These are phyloP conservation scores for Falco concolor DNA, from an alignment of 2,797 vertebrate genomes.

Conservation along the genomic window DNA sequence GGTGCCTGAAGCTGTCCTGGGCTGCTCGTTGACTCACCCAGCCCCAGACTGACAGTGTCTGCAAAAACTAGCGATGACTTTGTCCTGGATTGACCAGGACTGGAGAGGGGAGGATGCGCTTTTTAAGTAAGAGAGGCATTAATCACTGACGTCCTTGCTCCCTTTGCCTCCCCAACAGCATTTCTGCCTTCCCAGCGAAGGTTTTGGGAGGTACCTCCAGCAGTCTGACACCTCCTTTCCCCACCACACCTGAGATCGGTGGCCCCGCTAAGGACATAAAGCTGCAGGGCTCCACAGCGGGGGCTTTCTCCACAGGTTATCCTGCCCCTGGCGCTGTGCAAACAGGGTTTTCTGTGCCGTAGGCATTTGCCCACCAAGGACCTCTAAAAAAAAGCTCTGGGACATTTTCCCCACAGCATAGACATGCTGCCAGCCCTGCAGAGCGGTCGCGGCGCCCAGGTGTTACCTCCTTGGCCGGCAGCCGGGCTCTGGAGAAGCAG, in stretches of 20 bases:
- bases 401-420: rapidly evolving
- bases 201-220: background rate
- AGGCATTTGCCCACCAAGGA: background rate
- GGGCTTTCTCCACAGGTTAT: rapidly evolving
- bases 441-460: rapidly evolving
- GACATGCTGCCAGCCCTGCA: background rate
- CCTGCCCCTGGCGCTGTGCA: rapidly evolving
- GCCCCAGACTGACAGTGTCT: rapidly evolving
- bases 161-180: background rate
- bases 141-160: background rate
- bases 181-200: background rate
- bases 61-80: background rate
- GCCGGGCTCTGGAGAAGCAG: background rate
- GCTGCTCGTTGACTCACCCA: background rate
- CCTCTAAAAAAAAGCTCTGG: background rate
- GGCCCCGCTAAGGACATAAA: background rate
- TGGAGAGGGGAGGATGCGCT: background rate
- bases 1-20: background rate
- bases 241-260: background rate
- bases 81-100: background rate
- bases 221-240: background rate
- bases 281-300: too few relatives aligned
- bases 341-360: rapidly evolving
- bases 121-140: background rate
- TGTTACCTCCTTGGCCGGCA: background rate